These are phyloP conservation scores for Melopsittacus undulatus DNA, from an alignment of 2,797 vertebrate genomes.

Conservation along the genomic window DNA sequence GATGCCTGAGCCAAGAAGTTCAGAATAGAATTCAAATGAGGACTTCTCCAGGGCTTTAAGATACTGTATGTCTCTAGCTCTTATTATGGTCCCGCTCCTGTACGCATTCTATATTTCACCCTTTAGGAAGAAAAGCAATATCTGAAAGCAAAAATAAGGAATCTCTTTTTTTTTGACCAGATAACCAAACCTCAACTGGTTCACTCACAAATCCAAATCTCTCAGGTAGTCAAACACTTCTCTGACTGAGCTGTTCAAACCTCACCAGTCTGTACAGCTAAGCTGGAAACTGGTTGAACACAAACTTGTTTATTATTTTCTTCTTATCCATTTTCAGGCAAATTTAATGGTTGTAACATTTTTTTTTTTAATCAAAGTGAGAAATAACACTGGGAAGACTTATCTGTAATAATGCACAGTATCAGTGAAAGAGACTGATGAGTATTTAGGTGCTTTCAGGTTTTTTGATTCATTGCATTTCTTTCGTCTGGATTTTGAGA, in stretches of 20 bases:
- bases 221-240: background rate
- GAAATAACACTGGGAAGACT: background rate
- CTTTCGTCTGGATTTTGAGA: conserved; percentile 5
- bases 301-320: background rate
- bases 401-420: background rate
- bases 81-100: background rate
- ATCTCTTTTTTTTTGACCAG: background rate
- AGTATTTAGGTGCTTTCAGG: background rate
- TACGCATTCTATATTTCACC: background rate
- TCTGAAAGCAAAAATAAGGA: background rate
- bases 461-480: background rate
- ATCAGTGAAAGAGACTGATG: background rate
- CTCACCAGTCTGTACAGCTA: background rate
- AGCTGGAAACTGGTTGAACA: background rate
- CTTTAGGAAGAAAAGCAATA: conserved; percentile 13
- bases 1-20: conserved; percentile 4
- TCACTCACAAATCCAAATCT: background rate
- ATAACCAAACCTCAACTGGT: background rate
- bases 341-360: background rate
- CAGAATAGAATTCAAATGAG: conserved; percentile 38
- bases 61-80: background rate
- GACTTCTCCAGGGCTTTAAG: conserved; percentile 9
- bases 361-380: background rate
- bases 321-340: background rate
- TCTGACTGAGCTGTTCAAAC: background rate